Base-by-base conservation (phyloP, 2,113 vertebrate genomes). In the Ptychochromis oligacanthus region DNA sequence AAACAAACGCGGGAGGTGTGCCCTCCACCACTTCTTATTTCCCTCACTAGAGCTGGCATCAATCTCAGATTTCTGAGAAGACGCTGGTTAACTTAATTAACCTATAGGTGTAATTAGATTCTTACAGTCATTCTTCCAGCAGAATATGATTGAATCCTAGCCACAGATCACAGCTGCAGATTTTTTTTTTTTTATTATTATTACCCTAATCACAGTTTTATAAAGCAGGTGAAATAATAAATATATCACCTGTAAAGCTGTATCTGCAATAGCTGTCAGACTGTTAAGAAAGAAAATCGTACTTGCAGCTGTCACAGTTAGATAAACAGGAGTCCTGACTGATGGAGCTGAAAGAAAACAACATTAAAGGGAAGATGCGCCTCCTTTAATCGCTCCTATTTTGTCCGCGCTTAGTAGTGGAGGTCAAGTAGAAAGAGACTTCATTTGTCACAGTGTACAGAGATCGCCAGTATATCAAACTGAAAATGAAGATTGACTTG, bases 61-160 rank as follows among this genome's bases (percentile, higher is more conserved):
- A 65, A 34, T 79, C 57, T 64, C 8, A 18, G 8, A 26, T 87
- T 89, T 78, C 81, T 81, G 28, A 86, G 79, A 82, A 77, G 2
- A 85, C 70, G 61, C 17, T 60, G 60, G 43, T 87, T 79, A 49
- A 60, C 22, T 82, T 28, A 58, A 62, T 20, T 22, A 86, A 59
- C 75, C 52, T 77, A 20, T 14, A 61, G 61, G 56, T 62, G 15
- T 87, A 88, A 92, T 90, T 79, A 31, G n/a, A 90, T 89, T 82
- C 11, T 77, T 17, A 54, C 9, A 49, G 20, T 60, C 13, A 31
- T 82, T n/a, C 72, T 84, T 40, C 81, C 77, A 40, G 36, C 38
- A 57, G 59, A 77, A 31, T 67, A 0, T 5, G 49, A 85, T 54
- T 82, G 57, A 55, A 83, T 79, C 7, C 4, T n/a, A 52, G 38